Percentiles rank a stretch among this genome's conserved stretches.
Evolutionary conservation across 2,113 vertebrate species (phyloP).

Genomic region (Albula goreensis): DNA sequence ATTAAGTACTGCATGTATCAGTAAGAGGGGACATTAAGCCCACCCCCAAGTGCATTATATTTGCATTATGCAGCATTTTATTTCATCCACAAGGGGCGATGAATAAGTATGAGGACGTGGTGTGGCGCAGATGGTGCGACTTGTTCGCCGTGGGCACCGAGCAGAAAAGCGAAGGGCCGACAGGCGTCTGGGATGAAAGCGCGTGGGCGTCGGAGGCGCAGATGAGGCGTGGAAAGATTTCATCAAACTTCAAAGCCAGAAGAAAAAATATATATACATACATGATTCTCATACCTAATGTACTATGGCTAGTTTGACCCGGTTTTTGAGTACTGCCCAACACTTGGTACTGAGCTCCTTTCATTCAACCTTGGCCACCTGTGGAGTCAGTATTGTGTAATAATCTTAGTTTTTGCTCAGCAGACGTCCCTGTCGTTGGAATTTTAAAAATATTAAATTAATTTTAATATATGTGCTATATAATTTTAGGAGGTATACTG

Average conservation of each 20-base stretch:
- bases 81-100: not conserved
- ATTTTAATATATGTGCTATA: too few species aligned
- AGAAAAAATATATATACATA: not conserved
- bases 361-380: not conserved
- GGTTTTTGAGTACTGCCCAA: not conserved
- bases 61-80: not conserved
- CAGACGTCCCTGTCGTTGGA: not conserved
- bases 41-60: not conserved
- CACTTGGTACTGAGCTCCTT: not conserved
- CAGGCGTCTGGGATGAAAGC: not conserved
- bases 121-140: not conserved
- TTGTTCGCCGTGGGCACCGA: not conserved
- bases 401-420: not conserved
- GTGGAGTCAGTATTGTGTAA: not conserved
- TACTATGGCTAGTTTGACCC: not conserved
- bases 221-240: not conserved
- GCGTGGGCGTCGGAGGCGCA: not conserved
- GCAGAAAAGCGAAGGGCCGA: not conserved
- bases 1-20: not conserved
- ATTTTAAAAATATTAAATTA: not conserved
- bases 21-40: not conserved
- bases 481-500: too few species aligned
- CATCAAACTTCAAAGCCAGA: conserved; percentile 3
- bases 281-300: not conserved
- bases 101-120: not conserved